Evolutionary conservation across 2,888 invertebrate genomes (phyloP).

Genomic region (Pandemis heparana): DNA sequence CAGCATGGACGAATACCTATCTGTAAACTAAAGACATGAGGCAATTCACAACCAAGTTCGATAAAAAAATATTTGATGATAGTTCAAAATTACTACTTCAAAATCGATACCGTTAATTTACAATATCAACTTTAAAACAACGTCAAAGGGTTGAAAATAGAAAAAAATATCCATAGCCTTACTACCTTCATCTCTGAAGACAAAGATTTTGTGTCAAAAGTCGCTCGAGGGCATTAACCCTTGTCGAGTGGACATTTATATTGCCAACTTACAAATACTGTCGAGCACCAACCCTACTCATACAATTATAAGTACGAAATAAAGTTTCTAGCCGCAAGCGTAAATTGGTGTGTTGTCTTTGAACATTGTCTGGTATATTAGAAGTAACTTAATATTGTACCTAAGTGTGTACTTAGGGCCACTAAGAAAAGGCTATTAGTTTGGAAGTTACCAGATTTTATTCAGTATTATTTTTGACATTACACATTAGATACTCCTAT

Average conservation of each 20-base stretch:
- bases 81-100: background rate
- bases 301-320: background rate
- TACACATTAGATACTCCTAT: too few relatives aligned
- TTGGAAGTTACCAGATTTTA: background rate
- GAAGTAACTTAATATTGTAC: constrained; percentile 30
- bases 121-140: background rate
- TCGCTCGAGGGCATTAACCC: constrained; percentile 23
- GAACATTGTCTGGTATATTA: constrained; percentile 23
- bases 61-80: background rate
- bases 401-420: constrained; percentile 19
- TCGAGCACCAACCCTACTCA: background rate
- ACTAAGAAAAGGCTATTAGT: background rate
- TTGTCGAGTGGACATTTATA: constrained; percentile 36
- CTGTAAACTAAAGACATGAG: too few relatives aligned
- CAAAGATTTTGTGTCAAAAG: constrained; percentile 13
- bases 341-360: constrained; percentile 4
- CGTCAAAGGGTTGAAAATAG: background rate
- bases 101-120: background rate
- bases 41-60: background rate
- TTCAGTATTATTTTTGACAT: background rate
- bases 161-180: background rate
- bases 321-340: constrained; percentile 10
- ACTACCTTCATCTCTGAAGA: background rate
- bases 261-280: constrained; percentile 13
- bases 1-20: too few relatives aligned